These are phyloP conservation scores for Chromis chromis DNA, from an alignment of 2,797 vertebrate species.

Conservation along the genomic window DNA sequence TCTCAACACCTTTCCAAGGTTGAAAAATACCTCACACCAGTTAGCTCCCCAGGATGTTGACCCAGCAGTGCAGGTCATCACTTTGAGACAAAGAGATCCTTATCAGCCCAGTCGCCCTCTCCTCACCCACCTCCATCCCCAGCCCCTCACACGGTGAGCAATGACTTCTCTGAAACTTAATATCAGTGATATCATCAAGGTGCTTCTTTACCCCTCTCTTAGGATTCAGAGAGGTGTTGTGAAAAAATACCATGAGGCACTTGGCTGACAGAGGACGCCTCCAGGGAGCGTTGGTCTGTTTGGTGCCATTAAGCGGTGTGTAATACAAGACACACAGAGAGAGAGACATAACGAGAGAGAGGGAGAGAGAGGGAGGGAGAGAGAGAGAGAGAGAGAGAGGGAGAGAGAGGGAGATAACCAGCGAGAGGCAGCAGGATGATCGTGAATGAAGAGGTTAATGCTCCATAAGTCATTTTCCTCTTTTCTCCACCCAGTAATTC, in stretches of 20 bases:
- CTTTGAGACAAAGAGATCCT: conserved; percentile 82
- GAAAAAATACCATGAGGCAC: conserved; percentile 67
- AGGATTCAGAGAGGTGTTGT: conserved; percentile 69
- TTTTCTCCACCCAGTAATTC: conserved; percentile 61
- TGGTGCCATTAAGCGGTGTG: conserved; percentile 77
- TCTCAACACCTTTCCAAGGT: conserved; percentile 82
- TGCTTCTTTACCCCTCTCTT: conserved; percentile 72
- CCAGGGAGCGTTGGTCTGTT: conserved; percentile 72
- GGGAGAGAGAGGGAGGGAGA: conserved; percentile 9
- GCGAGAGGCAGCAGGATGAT: conserved; percentile 40
- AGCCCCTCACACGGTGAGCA: conserved; percentile 63
- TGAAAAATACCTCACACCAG: conserved; percentile 78
- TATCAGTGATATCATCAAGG: conserved; percentile 85
- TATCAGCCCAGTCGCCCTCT: conserved; percentile 72
- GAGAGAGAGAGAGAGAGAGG: conserved; percentile 17
- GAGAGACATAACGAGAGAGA: conserved; percentile 23
- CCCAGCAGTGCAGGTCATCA: conserved; percentile 80
- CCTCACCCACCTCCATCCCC: conserved; percentile 45
- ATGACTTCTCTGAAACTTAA: conserved; percentile 84
- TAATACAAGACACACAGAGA: conserved; percentile 71
- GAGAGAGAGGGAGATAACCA: conserved; percentile 22
- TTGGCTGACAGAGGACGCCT: conserved; percentile 63
- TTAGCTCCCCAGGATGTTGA: conserved; percentile 81
- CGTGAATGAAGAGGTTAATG: conserved; percentile 75
- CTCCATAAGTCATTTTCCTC: conserved; percentile 70